Conservation (phyloP, 2,888 invertebrate species). For the Oxystoma pomonae region DNA sequence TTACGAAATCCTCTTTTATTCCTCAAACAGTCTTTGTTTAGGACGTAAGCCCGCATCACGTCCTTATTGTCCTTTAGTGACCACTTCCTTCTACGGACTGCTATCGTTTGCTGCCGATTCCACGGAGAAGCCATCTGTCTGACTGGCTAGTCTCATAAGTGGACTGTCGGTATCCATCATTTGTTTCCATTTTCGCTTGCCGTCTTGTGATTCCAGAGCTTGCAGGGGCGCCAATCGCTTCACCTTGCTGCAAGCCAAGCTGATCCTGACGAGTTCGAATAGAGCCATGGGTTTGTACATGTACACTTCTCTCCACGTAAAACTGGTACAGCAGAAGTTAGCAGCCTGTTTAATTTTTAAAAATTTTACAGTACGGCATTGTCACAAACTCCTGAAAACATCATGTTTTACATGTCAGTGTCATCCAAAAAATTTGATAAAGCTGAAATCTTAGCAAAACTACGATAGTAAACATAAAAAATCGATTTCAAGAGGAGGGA, state of each 20-base stretch:
- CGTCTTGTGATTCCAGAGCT: neutral
- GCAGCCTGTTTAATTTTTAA: too few relatives aligned
- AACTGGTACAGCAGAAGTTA: too few relatives aligned
- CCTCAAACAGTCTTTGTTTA: neutral
- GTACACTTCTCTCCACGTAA: too few relatives aligned
- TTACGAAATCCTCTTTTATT: neutral
- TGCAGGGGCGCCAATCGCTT: conserved; percentile 1
- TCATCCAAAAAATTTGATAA: too few relatives aligned
- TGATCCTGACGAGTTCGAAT: conserved; percentile 1
- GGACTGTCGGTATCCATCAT: neutral
- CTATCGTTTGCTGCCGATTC: neutral
- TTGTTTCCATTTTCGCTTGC: neutral
- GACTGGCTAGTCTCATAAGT: neutral
- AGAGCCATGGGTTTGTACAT: too few relatives aligned
- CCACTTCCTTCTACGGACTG: neutral
- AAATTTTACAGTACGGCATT: too few relatives aligned
- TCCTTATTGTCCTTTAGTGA: neutral
- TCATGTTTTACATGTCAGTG: too few relatives aligned
- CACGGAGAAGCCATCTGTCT: neutral
- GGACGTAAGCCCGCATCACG: neutral
- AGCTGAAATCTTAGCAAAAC: too few relatives aligned
- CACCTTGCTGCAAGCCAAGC: neutral
- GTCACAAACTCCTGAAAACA: too few relatives aligned
- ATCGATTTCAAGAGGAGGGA: too few relatives aligned
- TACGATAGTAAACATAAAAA: too few relatives aligned